Base-by-base conservation (phyloP, 2,113 vertebrate species). In the Callaeas wilsoni region DNA sequence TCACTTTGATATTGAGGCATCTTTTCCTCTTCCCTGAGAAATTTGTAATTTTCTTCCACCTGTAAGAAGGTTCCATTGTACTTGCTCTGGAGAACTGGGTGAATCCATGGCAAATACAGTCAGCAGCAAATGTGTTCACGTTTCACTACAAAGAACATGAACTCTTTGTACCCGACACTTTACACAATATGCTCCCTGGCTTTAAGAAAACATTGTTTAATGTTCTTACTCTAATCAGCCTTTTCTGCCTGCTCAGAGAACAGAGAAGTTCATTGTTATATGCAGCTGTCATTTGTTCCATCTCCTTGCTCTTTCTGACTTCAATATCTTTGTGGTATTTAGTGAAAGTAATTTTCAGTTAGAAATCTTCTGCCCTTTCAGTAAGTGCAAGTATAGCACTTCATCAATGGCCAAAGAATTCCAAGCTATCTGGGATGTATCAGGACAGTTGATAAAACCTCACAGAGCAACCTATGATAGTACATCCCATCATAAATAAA, bases 401-500 rank as follows among this genome's bases (percentile, higher is more conserved):
- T 99, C 98, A 99, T 99, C 99, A 99, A 99, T 98, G 98, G 98
- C 97, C 98, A 98, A 98, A 99, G 99, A 99, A 99, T 99, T 98
- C 98, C 90, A 86, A 96, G 98, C 98, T 99, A 99, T 99, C 99
- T 99, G 97, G 98, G 98, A 98, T 99, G 99, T 99, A 99, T 99
- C 99, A 99, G 98, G 98, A 98, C 98, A 99, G 98, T 98, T 99
- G 99, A 99, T 99, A 99, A 99, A 99, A 98, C 98, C 98, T 98
- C 97, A 97, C 93, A 93, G 98, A 98, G 98, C 98, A 98, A 98
- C 98, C 99, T 98, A 97, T 98, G 98, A 98, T 99, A 98, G 98
- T 98, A 99, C 99, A 99, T 99, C 99, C 98, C 98, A 99, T 99
- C 99, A 99, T 99, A 99, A 99, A 99, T 99, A 99, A 98, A 96